phyloP scores from a whole-genome alignment of 2,797 vertebrate genomes.

The Zalophus californianus region DNA sequence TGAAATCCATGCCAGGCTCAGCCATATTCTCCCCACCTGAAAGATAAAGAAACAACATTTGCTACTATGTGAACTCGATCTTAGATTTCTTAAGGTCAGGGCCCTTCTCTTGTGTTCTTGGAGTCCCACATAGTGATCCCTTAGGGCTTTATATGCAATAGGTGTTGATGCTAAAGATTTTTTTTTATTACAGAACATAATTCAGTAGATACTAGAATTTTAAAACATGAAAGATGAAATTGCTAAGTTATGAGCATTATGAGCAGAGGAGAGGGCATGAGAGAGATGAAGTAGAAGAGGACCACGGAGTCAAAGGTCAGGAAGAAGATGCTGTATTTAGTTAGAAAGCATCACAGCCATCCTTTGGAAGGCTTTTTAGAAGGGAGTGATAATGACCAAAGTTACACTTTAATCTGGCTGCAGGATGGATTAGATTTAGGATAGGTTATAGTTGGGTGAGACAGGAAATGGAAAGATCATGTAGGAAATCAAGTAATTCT shows the following conservation, averaged over 20 bases:
- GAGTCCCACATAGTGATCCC: not conserved
- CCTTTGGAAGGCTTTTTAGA: not conserved
- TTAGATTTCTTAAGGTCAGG: not conserved
- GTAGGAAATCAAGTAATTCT: not conserved
- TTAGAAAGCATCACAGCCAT: not conserved
- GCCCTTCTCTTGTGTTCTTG: not conserved
- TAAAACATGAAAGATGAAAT: constrained; percentile 42
- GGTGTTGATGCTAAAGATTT: not conserved
- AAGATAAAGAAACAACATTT: not conserved
- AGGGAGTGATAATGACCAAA: not conserved
- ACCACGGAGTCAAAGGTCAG: not conserved
- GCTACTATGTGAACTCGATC: not conserved
- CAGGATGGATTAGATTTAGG: not conserved
- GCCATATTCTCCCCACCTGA: not conserved
- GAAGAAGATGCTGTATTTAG: not conserved
- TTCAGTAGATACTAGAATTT: not conserved
- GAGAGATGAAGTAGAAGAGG: no score
- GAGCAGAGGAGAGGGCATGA: not conserved
- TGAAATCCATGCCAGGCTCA: not conserved
- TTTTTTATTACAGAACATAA: not conserved
- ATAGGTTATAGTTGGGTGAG: not conserved
- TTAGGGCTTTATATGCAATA: not conserved
- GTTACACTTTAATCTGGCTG: not conserved
- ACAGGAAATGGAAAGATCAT: not conserved
- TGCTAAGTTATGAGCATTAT: not conserved